Evolutionary conservation across 1,140 invertebrate genomes (phyloP), one percentile per base, ranked within the genome.

Genomic region (Anastrepha obliqua): DNA sequence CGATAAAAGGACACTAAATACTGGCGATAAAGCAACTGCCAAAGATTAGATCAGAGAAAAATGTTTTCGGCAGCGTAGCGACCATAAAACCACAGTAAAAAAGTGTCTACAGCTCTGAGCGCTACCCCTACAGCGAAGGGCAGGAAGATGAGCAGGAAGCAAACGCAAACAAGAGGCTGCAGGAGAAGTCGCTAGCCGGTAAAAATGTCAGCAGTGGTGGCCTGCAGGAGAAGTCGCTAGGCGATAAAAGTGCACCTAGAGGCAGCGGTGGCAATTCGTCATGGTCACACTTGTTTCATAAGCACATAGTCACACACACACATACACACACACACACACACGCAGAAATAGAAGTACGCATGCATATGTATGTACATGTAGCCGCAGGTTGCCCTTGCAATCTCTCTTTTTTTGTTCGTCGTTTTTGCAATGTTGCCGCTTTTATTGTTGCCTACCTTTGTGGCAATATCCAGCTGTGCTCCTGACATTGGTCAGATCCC

Each of bases 1-100:
- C 44, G 85, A 86, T 87, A 87, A 87, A 87, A 67, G 86, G 62
- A 87, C 86, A 87, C 86, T 87, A 87, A 87, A 87, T 87, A 87
- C 86, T 67, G 29, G 62, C 59, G 59, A 87, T 70, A 65, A 87
- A 65, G 86, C 62, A 87, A 55, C 42, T 87, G 86, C n/a, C 85
- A 86, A 29, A 62, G 85, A 60, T 60, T 60, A 86, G 85, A 81
- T 81, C 74, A 51, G 47, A 20, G 20, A 55, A 20, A 42, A 9
- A 62, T 60, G 13, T 44, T 62, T 62, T 44, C 29, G 59, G 9
- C 59, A 39, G 20, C 39, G 47, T 8, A 78, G 29, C 20, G 17
- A 15, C 59, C 62, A 62, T 65, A 86, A 86, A 86, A 42, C 2
- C n/a, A 39, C 55, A 85, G 29, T 39, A 85, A 39, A 39, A 55